Base-by-base conservation (phyloP, 2,888 invertebrate species). In the Ophioninae sp. region DNA sequence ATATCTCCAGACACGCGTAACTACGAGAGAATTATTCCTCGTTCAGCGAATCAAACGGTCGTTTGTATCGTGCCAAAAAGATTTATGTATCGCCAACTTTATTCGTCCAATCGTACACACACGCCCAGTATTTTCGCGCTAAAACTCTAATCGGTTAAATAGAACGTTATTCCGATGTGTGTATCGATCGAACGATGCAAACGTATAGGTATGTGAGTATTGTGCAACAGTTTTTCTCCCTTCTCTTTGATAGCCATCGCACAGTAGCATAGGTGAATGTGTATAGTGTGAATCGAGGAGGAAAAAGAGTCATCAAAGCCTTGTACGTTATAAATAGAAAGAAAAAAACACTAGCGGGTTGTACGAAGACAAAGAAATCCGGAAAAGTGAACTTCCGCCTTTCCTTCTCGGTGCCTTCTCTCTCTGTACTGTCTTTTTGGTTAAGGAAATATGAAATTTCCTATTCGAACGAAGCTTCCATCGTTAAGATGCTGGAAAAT, bases 371-470 rank as follows among this genome's bases (percentile, higher is more conserved):
- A 73, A 83, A 76, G 75, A 79, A 79, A 79, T 79, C 75, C 82
- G 79, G 82, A 82, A 79, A 72, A 70, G 57, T 82, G 67, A 61
- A 81, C 72, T 82, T 72, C 79, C 64, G 68, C 62, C 61, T 72
- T 20, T 56, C 57, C 8, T 59, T 62, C 44, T 62, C 44, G 17
- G 62, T 20, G 70, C 17, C 17, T 7, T 39, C 6, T 41, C 13
- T 59, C 13, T 7, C 20, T n/a, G 41, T 7, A 30, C 2, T 41
- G 13, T 59, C 20, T 7, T 56, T n/a, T 59, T 20, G 17, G 17
- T 17, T 50, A 6, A 50, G 50, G 50, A 17, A 30, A 30, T 30
- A 30, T 30, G 30, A 3, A 30, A 30, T 30, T 30, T 30, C 3
- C 30, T 30, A 30, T 30, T 30, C 30, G 30, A 30, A 2, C 30